Base-by-base conservation (phyloP, 2,797 vertebrate genomes). In the Tokudaia muenninki region DNA sequence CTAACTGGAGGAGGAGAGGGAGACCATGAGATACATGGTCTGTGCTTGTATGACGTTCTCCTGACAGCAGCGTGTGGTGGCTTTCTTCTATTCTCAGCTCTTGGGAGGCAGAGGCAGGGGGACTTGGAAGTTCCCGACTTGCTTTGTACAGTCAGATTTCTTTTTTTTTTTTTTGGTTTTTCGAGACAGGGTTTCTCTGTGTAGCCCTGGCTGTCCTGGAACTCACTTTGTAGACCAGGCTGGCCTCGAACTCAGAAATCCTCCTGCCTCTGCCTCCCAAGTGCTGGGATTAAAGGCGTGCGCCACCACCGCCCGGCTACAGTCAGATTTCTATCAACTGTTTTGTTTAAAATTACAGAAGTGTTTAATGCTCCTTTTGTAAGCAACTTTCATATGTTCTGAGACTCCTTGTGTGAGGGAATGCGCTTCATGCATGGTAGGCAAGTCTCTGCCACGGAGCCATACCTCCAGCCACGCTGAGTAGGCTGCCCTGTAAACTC, bases 321-420 rank as follows among this genome's bases (percentile, higher is more conserved):
- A 55, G 61, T 91, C 75, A 92, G 24, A 86, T 86, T 65, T 79
- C 47, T 89, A 37, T 59, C 16, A 83, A 10, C 22, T 24, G 31
- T 50, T 95, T 0, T 75, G 75, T 88, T 34, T 95, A 55, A 94
- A 92, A 55, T 77, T 81, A n/a, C n/a, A 74, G 34, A 92, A 86
- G 34, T 82, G 24, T 94, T 63, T 50, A 89, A 37, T 92, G 44
- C 10, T 94, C 9, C 34, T 86, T 92, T 88, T 93, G 75, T 41
- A 92, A 70, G 90, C 47, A 79, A 3, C 16, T 82, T 91, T 80
- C 78, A 24, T 47, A 78, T 50, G 7, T n/a, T 34, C 2, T 44
- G 26, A 31, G 72, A 47, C 41, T 22, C 22, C 31, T 19, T 74
- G 67, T 6, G 83, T 77, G 72, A 44, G n/a, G 55, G 11, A 19